These are phyloP conservation scores for Virgularia gustaviana DNA, from an alignment of 92 coral and sea anemone species.

Conservation along the genomic window DNA sequence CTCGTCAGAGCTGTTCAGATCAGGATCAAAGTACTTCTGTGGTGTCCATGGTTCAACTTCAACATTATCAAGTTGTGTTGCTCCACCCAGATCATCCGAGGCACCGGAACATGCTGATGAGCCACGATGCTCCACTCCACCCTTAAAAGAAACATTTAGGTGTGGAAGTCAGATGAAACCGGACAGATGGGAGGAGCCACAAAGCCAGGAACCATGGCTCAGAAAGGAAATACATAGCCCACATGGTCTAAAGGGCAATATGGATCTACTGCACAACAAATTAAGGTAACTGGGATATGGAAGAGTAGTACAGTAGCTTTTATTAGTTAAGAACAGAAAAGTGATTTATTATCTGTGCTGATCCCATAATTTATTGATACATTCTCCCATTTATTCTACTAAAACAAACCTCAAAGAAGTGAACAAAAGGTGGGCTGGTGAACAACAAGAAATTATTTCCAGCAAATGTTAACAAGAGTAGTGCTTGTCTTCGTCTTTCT, in stretches of 20 bases:
- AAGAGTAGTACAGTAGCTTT: not conserved
- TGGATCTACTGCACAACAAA: too few species aligned
- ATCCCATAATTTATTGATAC: not conserved
- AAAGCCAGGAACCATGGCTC: too few species aligned
- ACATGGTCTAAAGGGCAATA: too few species aligned
- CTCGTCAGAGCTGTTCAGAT: slow-evolving; percentile 69
- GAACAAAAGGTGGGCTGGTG: slow-evolving; percentile 71
- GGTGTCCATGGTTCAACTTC: slow-evolving; percentile 14
- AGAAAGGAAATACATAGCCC: too few species aligned
- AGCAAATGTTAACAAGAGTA: slow-evolving; percentile 70
- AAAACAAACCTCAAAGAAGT: slow-evolving; percentile 80
- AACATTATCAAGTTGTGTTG: not conserved
- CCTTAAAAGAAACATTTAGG: too few species aligned
- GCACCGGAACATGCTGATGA: slow-evolving; percentile 40
- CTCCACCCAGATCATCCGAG: slow-evolving; percentile 26
- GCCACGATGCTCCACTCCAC: slow-evolving; percentile 36
- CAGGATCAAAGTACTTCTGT: slow-evolving; percentile 56
- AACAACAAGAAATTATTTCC: slow-evolving; percentile 68
- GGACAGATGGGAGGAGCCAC: too few species aligned
- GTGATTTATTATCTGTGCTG: too few species aligned
- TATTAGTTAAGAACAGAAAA: not conserved
- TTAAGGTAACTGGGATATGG: not conserved
- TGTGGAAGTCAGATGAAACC: too few species aligned
- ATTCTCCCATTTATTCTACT: not conserved
- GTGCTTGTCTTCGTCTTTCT: slow-evolving; percentile 70